Base-by-base conservation (phyloP, 2,113 vertebrate genomes). In the Saimiri boliviensis region DNA sequence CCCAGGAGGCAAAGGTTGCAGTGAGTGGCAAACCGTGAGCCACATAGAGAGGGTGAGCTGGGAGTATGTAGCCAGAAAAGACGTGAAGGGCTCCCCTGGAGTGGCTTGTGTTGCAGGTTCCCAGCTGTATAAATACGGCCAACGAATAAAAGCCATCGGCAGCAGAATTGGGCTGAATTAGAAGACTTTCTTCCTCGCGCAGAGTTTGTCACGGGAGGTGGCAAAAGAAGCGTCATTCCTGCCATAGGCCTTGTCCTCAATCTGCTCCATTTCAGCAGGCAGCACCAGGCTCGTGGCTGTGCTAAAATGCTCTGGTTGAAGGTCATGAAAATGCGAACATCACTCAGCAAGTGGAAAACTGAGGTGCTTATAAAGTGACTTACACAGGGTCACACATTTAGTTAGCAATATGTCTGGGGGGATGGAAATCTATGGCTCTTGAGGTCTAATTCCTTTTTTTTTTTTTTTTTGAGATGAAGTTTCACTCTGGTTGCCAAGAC, bases 381-480 rank as follows among this genome's bases (percentile, higher is more conserved):
- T 23, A 2, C 3, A 0, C 0, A 6, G 37, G 35, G 20, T 1
- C 23, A 13, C 4, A 2, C 1, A 0, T 40, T 49, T 4, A 13
- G 40, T 16, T 12, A 90, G 37, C 35, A 4, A 2, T 27, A 8
- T 11, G 20, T 35, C 13, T 8, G n/a, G n/a, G n/a, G 37, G 8
- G n/a, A 42, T 19, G 21, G 71, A 58, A 68, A 8, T 32, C 23
- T 6, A 3, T 9, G 54, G 37, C 37, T 12, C n/a, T 12, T 5
- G 56, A 6, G 14, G 4, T 6, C 3, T 19, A 0, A 0, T 8
- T 52, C 3, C n/a, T n/a, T n/a, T n/a, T n/a, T n/a, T n/a, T n/a
- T n/a, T 52, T 52, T 16, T 52, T 52, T 5, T 52, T 52, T 52
- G 49, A 52, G 49, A 52, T 5, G 49, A 52, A 52, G 49, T 52